Evolutionary conservation across 2,797 vertebrate species (phyloP).

Genomic region (Petrocephalus schoutedeni): DNA sequence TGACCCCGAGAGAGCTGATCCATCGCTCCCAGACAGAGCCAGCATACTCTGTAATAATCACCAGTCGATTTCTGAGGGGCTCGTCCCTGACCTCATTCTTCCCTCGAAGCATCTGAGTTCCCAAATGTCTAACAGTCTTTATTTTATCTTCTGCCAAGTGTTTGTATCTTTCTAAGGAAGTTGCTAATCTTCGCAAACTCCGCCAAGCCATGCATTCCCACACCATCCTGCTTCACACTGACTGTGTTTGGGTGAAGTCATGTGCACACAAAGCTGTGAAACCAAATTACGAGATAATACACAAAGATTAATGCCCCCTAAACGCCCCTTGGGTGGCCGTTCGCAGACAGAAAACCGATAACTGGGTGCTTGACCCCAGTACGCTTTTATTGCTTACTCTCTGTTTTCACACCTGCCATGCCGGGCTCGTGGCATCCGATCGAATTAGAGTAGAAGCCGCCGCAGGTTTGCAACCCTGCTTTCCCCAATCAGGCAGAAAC

Average conservation of each 20-base stretch:
- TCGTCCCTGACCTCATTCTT: background rate
- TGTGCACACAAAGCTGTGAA: slow-evolving; percentile 8
- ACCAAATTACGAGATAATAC: background rate
- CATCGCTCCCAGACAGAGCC: background rate
- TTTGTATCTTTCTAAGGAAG: background rate
- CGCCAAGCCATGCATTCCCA: background rate
- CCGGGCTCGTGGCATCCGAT: slow-evolving; percentile 46
- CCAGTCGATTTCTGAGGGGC: background rate
- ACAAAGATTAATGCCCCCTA: slow-evolving; percentile 18
- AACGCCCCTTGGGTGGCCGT: slow-evolving; percentile 49
- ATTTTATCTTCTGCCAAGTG: background rate
- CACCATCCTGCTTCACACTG: background rate
- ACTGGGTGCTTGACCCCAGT: slow-evolving; percentile 60
- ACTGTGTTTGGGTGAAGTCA: background rate
- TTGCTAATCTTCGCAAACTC: background rate
- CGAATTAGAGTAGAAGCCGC: slow-evolving; percentile 55
- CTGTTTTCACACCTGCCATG: slow-evolving; percentile 29
- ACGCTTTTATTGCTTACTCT: slow-evolving; percentile 17
- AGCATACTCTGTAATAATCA: background rate
- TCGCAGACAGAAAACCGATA: slow-evolving; percentile 63
- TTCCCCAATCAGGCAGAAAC: slow-evolving; percentile 34
- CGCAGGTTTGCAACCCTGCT: slow-evolving; percentile 41
- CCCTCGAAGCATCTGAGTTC: background rate
- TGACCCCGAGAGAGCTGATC: background rate
- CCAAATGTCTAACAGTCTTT: background rate